Percentiles rank a stretch among this genome's conserved stretches.
These are phyloP conservation scores for Tautogolabrus adspersus DNA, from an alignment of 2,113 vertebrate genomes.

Conservation along the genomic window DNA sequence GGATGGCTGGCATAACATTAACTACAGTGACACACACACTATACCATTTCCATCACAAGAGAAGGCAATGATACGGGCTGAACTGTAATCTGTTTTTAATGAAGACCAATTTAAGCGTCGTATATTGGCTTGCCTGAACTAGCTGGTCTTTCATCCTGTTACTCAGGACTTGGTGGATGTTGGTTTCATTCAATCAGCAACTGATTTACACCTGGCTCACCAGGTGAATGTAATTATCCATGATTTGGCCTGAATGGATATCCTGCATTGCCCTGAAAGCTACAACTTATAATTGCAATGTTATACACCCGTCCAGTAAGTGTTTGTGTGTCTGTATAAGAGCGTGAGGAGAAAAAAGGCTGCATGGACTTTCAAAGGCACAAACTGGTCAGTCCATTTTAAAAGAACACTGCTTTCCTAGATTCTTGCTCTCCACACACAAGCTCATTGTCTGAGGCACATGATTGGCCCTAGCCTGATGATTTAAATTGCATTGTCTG, in stretches of 20 bases:
- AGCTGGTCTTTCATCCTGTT: conserved; percentile 24
- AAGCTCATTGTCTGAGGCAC: neutral
- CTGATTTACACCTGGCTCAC: conserved; percentile 34
- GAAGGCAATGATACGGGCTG: neutral
- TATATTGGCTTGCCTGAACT: conserved; percentile 18
- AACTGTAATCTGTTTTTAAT: conserved; percentile 16
- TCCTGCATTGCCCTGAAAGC: neutral
- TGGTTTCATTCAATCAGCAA: conserved; percentile 30
- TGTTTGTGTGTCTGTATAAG: neutral
- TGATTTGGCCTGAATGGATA: conserved; percentile 30
- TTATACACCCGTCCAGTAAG: neutral
- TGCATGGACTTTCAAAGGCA: neutral
- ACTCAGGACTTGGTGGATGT: neutral
- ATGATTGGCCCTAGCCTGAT: neutral
- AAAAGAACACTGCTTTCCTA: neutral
- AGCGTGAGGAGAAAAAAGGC: neutral
- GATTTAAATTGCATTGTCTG: no score
- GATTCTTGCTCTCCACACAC: neutral
- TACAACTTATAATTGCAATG: conserved; percentile 22
- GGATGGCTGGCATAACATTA: neutral
- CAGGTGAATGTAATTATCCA: conserved; percentile 37
- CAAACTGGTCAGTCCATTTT: neutral
- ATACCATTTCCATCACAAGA: conserved; percentile 5
- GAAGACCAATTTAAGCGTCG: conserved; percentile 28
- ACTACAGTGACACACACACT: conserved; percentile 28